These are phyloP conservation scores for Scatophagus argus DNA, from an alignment of 2,113 vertebrate genomes.

Conservation along the genomic window DNA sequence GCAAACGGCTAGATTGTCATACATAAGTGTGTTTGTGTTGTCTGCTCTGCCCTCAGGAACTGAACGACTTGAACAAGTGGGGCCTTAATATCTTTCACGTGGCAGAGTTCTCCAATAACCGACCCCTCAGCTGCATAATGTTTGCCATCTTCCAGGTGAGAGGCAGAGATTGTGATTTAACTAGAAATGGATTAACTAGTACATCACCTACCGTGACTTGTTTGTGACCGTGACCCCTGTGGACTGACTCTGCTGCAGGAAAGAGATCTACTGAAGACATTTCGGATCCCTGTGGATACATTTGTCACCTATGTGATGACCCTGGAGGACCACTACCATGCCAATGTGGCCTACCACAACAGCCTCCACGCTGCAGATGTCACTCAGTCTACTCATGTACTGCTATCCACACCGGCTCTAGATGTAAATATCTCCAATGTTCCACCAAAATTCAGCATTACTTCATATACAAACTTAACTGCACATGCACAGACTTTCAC, in stretches of 20 bases:
- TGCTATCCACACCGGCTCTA: conserved; percentile 92
- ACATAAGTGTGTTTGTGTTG: neutral
- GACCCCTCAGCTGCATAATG: conserved; percentile 93
- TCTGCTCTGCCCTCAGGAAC: conserved; percentile 82
- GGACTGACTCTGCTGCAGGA: conserved; percentile 81
- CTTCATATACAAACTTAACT: neutral
- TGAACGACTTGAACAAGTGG: conserved; percentile 94
- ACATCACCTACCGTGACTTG: neutral
- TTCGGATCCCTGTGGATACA: conserved; percentile 91
- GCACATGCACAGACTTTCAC: neutral
- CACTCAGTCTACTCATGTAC: conserved; percentile 94
- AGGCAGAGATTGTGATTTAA: neutral
- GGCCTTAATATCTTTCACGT: conserved; percentile 95
- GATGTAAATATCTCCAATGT: conserved; percentile 82
- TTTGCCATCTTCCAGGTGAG: conserved; percentile 93
- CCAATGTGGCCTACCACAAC: conserved; percentile 96
- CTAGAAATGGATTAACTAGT: neutral
- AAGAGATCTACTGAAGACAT: conserved; percentile 92
- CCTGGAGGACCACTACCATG: conserved; percentile 95
- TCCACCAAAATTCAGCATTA: neutral
- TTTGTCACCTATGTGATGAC: conserved; percentile 93
- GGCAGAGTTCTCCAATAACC: conserved; percentile 91
- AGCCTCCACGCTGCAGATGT: conserved; percentile 95
- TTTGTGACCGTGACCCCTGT: conserved; percentile 1
- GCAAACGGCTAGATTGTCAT: neutral